phyloP scores from a whole-genome alignment of 2,797 vertebrate species.

The Acestrorhynchus altus region DNA sequence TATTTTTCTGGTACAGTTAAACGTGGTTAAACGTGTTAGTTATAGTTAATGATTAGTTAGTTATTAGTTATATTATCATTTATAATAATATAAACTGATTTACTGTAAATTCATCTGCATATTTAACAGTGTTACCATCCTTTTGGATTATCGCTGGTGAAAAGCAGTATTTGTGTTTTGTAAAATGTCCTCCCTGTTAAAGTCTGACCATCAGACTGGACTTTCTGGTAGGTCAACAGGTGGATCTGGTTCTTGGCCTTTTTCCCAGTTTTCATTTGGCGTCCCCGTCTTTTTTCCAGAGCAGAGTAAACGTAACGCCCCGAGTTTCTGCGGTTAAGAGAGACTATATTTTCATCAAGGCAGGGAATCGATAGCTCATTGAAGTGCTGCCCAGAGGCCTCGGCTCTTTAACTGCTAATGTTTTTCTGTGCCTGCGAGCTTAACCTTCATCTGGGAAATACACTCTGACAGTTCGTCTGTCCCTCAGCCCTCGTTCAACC shows the following conservation, averaged over 20 bases:
- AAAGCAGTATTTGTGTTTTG: no score
- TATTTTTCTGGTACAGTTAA: no score
- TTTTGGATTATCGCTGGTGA: no score
- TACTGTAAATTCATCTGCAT: no score
- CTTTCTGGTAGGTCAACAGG: neutral
- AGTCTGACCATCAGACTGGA: no score
- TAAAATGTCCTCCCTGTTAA: no score
- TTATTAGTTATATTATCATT: no score
- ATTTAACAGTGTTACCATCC: no score
- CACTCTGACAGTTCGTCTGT: conserved; percentile 66
- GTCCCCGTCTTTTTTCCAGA: neutral
- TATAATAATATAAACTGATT: no score
- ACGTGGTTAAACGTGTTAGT: no score
- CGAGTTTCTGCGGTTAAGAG: conserved; percentile 23
- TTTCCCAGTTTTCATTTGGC: neutral
- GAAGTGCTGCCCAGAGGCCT: conserved; percentile 46
- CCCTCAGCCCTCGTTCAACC: conserved; percentile 34
- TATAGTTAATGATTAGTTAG: no score
- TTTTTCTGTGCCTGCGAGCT: conserved; percentile 39
- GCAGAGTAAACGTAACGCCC: neutral
- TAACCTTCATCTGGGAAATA: conserved; percentile 49
- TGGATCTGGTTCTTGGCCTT: neutral
- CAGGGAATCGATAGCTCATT: conserved; percentile 48
- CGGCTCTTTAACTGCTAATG: conserved; percentile 59
- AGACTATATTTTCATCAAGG: conserved; percentile 48